phyloP scores from a whole-genome alignment of 2,113 vertebrate genomes.

The Mohoua ochrocephala region DNA sequence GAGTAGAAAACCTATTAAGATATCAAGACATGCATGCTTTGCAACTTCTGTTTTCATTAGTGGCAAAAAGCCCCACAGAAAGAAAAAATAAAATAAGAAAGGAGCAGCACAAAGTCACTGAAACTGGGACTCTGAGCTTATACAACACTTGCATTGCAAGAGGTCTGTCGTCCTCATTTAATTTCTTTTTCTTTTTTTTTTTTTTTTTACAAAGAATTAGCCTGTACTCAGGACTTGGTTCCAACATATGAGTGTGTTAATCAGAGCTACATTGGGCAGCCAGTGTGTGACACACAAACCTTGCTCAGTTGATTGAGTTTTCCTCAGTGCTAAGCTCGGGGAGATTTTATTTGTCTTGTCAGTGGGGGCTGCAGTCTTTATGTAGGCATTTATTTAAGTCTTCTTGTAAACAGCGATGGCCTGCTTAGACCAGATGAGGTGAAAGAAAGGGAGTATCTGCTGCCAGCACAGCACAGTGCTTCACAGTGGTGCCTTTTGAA shows the following conservation, averaged over 20 bases:
- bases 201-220: not conserved
- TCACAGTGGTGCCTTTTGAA: not conserved
- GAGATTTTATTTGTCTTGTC: not conserved
- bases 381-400: not conserved
- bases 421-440: not conserved
- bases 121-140: not conserved
- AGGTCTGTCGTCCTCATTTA: not conserved
- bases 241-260: not conserved
- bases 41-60: slow-evolving; percentile 68
- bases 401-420: not conserved
- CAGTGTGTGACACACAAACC: not conserved
- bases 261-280: not conserved
- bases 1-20: slow-evolving; percentile 71
- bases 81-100: not conserved
- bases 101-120: slow-evolving; percentile 5
- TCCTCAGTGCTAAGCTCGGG: not conserved
- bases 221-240: not conserved
- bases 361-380: not conserved
- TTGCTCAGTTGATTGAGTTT: not conserved
- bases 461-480: not conserved
- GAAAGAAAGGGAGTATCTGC: not conserved
- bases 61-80: slow-evolving; percentile 30
- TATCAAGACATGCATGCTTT: slow-evolving; percentile 64
- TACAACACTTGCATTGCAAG: not conserved
- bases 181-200: not conserved